These are phyloP conservation scores for Euplexia lucipara DNA, from an alignment of 2,888 invertebrate species.

Conservation along the genomic window DNA sequence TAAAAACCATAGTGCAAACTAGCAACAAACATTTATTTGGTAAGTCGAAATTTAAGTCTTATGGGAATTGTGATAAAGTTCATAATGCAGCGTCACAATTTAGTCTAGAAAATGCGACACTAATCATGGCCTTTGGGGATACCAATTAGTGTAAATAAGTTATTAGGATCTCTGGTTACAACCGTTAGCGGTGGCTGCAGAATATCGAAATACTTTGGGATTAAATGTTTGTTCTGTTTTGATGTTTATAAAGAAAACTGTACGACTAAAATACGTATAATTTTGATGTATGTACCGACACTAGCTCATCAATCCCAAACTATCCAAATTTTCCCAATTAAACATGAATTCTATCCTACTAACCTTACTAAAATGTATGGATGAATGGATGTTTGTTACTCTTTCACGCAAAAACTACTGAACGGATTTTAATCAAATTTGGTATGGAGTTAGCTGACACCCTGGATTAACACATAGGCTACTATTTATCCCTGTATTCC, in stretches of 20 bases:
- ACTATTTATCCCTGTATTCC: too few species aligned
- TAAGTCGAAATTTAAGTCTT: background rate
- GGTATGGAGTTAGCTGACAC: too few species aligned
- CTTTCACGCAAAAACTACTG: too few species aligned
- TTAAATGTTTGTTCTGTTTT: background rate
- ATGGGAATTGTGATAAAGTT: background rate
- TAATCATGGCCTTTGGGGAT: conserved; percentile 19
- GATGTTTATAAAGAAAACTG: conserved; percentile 1
- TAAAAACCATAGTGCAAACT: background rate
- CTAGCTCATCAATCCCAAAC: too few species aligned
- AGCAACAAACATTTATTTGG: background rate
- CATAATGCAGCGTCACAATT: conserved; percentile 9
- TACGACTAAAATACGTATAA: background rate
- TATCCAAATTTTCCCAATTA: too few species aligned
- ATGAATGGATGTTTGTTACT: too few species aligned
- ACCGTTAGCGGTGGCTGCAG: background rate
- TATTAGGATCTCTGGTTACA: conserved; percentile 10
- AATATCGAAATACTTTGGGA: conserved; percentile 12
- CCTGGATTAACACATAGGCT: too few species aligned
- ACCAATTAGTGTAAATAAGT: conserved; percentile 38
- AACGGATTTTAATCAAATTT: too few species aligned
- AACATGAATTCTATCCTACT: too few species aligned
- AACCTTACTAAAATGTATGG: too few species aligned
- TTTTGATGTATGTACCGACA: too few species aligned
- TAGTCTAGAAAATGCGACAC: conserved; percentile 2